phyloP scores from a whole-genome alignment of 1,140 invertebrate species.

The Archegozetes longisetosus region DNA sequence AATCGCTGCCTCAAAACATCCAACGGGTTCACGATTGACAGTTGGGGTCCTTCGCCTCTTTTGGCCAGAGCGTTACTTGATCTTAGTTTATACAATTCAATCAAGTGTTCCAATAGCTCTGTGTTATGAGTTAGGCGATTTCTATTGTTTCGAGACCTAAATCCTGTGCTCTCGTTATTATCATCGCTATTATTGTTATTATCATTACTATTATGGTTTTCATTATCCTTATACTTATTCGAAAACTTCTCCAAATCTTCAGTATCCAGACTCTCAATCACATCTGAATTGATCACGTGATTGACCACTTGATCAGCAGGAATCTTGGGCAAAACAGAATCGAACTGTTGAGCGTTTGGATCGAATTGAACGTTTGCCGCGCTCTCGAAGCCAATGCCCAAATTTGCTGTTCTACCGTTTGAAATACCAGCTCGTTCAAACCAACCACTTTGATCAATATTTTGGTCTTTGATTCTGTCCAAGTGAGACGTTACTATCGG shows the following conservation, averaged over 20 bases:
- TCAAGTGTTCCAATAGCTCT: not conserved
- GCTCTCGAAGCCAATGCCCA: too few species aligned
- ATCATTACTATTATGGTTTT: not conserved
- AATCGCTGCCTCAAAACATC: constrained; percentile 55
- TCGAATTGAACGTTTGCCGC: too few species aligned
- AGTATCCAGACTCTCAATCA: not conserved
- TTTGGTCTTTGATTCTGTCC: too few species aligned
- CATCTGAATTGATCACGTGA: not conserved
- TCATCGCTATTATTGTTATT: not conserved
- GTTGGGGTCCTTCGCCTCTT: constrained; percentile 35
- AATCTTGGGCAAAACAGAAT: too few species aligned
- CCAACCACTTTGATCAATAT: too few species aligned
- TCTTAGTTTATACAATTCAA: not conserved
- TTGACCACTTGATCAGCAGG: not conserved
- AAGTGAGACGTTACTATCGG: too few species aligned
- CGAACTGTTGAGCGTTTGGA: too few species aligned
- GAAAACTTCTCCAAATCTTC: not conserved
- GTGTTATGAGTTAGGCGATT: not conserved
- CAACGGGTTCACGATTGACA: constrained; percentile 58
- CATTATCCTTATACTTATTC: not conserved
- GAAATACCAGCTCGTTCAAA: too few species aligned
- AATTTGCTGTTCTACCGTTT: too few species aligned
- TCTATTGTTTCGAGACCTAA: not conserved
- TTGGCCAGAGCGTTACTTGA: constrained; percentile 2
- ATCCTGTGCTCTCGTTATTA: constrained; percentile 1